A percentile compares a stretch with the other conserved stretches of the same genome.
These are phyloP conservation scores for Camptogramma bilineatum DNA, from an alignment of 2,888 invertebrate genomes.

Conservation along the genomic window DNA sequence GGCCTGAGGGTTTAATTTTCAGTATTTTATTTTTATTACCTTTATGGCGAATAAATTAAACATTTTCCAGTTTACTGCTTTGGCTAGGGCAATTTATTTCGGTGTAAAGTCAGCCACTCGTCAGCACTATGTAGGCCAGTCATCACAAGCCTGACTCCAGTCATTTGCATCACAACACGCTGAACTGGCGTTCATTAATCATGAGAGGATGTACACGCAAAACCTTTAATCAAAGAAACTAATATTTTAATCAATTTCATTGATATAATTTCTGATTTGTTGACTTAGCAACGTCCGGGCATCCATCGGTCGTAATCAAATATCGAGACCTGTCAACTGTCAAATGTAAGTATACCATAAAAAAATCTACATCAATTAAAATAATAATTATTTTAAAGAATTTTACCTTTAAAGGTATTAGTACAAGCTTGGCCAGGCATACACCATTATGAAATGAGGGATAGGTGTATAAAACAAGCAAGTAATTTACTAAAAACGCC, in stretches of 20 bases:
- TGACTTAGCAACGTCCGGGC: neutral
- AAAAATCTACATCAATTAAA: no score
- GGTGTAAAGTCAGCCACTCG: conserved; percentile 48
- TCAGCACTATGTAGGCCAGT: conserved; percentile 57
- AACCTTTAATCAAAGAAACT: conserved; percentile 17
- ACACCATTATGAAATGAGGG: no score
- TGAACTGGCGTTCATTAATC: conserved; percentile 62
- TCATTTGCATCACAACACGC: conserved; percentile 69
- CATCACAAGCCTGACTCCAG: conserved; percentile 61
- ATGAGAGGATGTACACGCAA: conserved; percentile 40
- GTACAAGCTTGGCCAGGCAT: no score
- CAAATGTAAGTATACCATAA: no score
- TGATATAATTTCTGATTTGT: neutral
- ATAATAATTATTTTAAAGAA: no score
- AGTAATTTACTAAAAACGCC: no score
- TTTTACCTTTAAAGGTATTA: no score
- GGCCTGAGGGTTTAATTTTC: no score
- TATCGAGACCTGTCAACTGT: neutral
- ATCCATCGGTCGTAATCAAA: neutral
- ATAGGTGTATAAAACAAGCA: no score
- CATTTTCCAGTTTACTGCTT: neutral
- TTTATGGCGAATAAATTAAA: no score
- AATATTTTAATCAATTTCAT: neutral
- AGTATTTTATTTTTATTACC: no score
- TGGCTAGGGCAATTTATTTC: conserved; percentile 4